Conservation (phyloP, 2,888 invertebrate species). For the Pinctada fucata region DNA sequence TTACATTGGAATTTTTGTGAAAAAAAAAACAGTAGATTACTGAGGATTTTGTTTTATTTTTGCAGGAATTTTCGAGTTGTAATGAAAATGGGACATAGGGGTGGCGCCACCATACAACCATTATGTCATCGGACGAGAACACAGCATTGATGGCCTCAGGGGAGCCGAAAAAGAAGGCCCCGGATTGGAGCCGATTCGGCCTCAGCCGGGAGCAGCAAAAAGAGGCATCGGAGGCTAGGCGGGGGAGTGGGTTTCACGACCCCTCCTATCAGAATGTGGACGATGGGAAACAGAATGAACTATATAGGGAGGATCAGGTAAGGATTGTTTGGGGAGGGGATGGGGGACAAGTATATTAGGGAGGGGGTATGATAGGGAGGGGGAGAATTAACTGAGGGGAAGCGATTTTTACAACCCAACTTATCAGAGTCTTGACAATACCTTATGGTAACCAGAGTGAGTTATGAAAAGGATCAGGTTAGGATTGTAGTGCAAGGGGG, state of each 20-base stretch:
- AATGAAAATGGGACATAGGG: background rate
- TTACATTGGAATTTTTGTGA: no score
- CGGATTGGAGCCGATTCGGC: conserved; percentile 70
- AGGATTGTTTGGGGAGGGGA: conserved; percentile 22
- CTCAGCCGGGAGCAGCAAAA: conserved; percentile 68
- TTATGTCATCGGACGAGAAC: conserved; percentile 37
- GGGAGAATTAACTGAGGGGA: background rate
- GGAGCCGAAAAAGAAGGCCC: conserved; percentile 45
- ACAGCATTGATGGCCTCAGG: conserved; percentile 44
- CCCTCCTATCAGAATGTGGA: conserved; percentile 62
- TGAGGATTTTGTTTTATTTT: background rate
- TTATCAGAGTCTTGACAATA: no score
- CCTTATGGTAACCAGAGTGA: no score
- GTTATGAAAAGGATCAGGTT: no score
- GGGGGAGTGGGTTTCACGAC: conserved; percentile 42
- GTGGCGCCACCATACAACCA: background rate
- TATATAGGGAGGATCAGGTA: conserved; percentile 94
- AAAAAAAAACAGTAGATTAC: no score
- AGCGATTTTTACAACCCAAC: no score
- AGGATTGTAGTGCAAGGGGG: no score
- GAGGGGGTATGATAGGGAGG: background rate
- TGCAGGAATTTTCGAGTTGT: background rate
- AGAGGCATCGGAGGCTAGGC: conserved; percentile 42
- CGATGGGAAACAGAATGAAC: conserved; percentile 85
- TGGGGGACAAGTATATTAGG: background rate